Evolutionary conservation across 1,140 invertebrate species (phyloP).

Genomic region (Cydia splendana): DNA sequence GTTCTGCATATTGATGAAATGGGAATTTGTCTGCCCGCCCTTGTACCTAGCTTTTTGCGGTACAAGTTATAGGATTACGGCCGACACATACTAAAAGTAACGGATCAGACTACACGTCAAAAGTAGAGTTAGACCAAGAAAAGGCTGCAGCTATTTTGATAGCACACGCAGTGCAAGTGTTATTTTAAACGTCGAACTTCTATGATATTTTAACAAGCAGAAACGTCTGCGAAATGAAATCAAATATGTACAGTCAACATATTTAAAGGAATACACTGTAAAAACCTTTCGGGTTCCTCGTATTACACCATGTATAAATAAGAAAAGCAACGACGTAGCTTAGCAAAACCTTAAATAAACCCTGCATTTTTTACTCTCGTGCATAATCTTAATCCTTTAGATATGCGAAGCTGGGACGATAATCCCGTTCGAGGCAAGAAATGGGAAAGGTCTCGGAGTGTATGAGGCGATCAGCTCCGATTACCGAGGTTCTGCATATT

Average conservation of each 20-base stretch:
- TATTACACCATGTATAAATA: no score
- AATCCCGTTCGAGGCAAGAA: constrained; percentile 22
- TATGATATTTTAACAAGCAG: no score
- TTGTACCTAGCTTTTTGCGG: not conserved
- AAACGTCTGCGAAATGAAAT: no score
- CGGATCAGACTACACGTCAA: no score
- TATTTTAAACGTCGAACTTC: no score
- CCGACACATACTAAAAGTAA: not conserved
- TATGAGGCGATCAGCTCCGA: constrained; percentile 20
- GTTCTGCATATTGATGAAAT: constrained; percentile 33
- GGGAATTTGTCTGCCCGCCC: constrained; percentile 12
- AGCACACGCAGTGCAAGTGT: no score
- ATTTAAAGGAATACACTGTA: no score
- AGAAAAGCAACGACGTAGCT: not conserved
- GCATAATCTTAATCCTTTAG: constrained; percentile 22
- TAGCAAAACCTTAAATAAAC: constrained; percentile 5
- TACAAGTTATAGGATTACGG: not conserved
- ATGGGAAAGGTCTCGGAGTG: constrained; percentile 20
- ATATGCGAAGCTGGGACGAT: not conserved
- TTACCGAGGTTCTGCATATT: constrained; percentile 32
- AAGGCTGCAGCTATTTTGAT: no score
- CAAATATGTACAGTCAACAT: no score
- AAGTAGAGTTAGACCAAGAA: no score
- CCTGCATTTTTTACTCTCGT: constrained; percentile 17
- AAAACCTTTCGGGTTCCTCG: no score